phyloP scores from a whole-genome alignment of 1,140 invertebrate genomes.

The Micrasema minimum region DNA sequence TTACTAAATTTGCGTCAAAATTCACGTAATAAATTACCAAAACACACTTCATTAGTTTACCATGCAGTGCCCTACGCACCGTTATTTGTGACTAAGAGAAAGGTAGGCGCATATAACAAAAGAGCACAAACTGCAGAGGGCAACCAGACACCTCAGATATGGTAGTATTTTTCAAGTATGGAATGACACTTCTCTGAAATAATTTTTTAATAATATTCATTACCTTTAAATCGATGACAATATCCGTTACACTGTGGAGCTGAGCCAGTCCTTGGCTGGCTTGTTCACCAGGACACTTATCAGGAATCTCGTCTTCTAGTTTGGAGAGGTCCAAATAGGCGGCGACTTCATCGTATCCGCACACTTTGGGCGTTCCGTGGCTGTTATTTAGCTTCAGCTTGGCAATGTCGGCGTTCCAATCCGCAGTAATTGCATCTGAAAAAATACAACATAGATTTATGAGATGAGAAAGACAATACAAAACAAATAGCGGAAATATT shows the following conservation, averaged over 20 bases:
- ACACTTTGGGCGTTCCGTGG: background rate
- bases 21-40: too few species aligned
- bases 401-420: conserved; percentile 2
- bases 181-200: too few species aligned
- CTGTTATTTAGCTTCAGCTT: background rate
- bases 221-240: conserved; percentile 12
- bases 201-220: background rate
- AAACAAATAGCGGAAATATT: background rate
- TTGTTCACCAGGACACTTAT: background rate
- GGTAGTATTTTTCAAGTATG: too few species aligned
- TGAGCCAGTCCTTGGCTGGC: too few species aligned
- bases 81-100: too few species aligned
- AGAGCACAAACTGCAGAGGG: too few species aligned
- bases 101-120: too few species aligned
- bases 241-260: conserved; percentile 4
- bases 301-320: background rate
- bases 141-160: too few species aligned
- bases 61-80: too few species aligned
- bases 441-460: too few species aligned
- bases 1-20: too few species aligned
- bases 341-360: conserved; percentile 7
- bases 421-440: background rate
- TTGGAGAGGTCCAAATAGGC: background rate
- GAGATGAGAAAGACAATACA: background rate
- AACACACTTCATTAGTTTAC: too few species aligned